Conservation (phyloP, 2,797 vertebrate species). For the Balearica regulorum region DNA sequence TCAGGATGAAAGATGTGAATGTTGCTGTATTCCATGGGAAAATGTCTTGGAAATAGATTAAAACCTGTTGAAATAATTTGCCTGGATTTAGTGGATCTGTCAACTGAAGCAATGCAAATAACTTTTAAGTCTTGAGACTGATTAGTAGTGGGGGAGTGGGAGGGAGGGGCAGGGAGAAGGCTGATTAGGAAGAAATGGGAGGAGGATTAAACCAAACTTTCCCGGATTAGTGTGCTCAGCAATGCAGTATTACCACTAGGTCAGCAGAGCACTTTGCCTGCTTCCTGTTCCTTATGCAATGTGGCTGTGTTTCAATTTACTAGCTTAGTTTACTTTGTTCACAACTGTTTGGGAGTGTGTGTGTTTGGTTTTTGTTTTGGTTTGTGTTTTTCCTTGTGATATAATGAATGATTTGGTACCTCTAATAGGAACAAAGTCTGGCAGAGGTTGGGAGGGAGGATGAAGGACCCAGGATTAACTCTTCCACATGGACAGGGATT, state of each 20-base stretch:
- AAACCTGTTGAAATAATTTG: constrained; percentile 22
- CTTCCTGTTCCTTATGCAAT: not conserved
- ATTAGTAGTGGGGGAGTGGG: not conserved
- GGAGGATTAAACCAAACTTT: constrained; percentile 53
- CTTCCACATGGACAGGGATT: not conserved
- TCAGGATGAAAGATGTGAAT: not conserved
- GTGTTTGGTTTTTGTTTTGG: not conserved
- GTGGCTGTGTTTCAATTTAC: not conserved
- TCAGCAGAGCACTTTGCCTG: constrained; percentile 18
- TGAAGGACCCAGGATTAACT: not conserved
- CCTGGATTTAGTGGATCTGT: not conserved
- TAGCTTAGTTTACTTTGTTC: not conserved
- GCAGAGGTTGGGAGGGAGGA: not conserved
- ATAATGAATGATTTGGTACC: not conserved
- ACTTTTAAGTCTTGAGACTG: constrained; percentile 1
- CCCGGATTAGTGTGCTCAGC: constrained; percentile 3
- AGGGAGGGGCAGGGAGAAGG: not conserved
- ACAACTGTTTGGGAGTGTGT: not conserved
- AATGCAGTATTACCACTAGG: constrained; percentile 12
- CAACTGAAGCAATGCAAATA: not conserved
- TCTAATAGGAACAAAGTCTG: not conserved
- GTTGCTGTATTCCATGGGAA: not conserved
- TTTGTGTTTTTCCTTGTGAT: not conserved
- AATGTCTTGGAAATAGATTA: constrained; percentile 6
- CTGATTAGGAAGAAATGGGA: constrained; percentile 28